These are phyloP conservation scores for Bos indicus DNA, from an alignment of 2,113 vertebrate genomes.

Conservation along the genomic window DNA sequence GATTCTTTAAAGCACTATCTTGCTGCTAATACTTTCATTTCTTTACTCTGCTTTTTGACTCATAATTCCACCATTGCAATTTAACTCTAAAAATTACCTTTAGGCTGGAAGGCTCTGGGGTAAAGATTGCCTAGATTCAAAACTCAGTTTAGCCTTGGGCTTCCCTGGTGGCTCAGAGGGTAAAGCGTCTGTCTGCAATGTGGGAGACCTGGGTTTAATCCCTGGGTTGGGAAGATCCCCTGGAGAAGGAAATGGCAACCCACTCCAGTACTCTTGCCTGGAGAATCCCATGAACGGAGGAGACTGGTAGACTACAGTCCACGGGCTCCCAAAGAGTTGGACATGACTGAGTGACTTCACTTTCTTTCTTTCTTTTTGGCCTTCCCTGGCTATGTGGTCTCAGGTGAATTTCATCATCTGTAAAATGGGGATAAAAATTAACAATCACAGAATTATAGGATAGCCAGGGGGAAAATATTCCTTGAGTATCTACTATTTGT, in stretches of 20 bases:
- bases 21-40: background rate
- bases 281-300: background rate
- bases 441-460: background rate
- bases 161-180: background rate
- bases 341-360: background rate
- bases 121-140: background rate
- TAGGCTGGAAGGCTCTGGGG: background rate
- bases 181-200: background rate
- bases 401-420: background rate
- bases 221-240: background rate
- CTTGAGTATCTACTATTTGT: background rate
- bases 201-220: background rate
- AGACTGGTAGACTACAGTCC: background rate
- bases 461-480: background rate
- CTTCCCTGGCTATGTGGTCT: background rate
- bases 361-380: background rate
- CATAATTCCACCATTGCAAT: background rate
- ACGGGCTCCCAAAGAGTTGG: background rate
- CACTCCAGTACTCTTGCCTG: background rate
- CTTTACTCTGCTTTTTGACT: background rate
- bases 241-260: background rate
- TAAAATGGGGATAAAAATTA: slow-evolving; percentile 1
- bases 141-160: background rate
- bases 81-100: slow-evolving; percentile 6
- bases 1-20: background rate